A percentile compares a stretch with the other conserved stretches of the same genome.
These are phyloP conservation scores for Linurgus olivaceus DNA, from an alignment of 2,797 vertebrate genomes.

Conservation along the genomic window DNA sequence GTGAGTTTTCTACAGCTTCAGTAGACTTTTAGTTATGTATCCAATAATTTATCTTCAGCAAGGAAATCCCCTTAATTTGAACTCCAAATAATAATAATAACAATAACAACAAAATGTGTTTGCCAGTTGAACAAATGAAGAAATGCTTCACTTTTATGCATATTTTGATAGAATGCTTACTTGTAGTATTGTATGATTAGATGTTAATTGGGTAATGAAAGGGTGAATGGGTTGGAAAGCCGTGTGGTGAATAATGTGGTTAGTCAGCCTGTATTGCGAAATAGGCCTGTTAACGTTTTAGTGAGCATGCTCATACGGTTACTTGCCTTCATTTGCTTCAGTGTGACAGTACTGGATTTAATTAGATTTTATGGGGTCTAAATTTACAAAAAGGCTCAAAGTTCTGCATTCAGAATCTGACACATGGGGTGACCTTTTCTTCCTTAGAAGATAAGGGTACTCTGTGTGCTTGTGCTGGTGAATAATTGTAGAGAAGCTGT, in stretches of 20 bases:
- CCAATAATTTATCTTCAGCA: not conserved
- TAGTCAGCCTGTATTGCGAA: conserved; percentile 20
- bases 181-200: not conserved
- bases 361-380: conserved; percentile 67
- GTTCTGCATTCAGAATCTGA: conserved; percentile 36
- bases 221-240: conserved; percentile 31
- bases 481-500: conserved; percentile 49
- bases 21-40: not conserved
- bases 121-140: not conserved
- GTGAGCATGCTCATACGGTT: conserved; percentile 11
- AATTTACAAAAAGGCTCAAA: conserved; percentile 52
- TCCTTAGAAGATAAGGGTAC: conserved; percentile 51
- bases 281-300: not conserved
- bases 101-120: not conserved
- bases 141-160: not conserved
- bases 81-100: not conserved
- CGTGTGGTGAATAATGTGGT: conserved; percentile 6
- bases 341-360: conserved; percentile 50
- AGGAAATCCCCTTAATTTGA: not conserved
- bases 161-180: not conserved
- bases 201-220: conserved; percentile 51
- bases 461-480: conserved; percentile 47
- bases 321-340: conserved; percentile 25
- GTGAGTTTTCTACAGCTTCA: not conserved
- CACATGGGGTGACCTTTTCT: conserved; percentile 36